Conservation (phyloP, 2,888 invertebrate species). For the Dorcus parallelipipedus region DNA sequence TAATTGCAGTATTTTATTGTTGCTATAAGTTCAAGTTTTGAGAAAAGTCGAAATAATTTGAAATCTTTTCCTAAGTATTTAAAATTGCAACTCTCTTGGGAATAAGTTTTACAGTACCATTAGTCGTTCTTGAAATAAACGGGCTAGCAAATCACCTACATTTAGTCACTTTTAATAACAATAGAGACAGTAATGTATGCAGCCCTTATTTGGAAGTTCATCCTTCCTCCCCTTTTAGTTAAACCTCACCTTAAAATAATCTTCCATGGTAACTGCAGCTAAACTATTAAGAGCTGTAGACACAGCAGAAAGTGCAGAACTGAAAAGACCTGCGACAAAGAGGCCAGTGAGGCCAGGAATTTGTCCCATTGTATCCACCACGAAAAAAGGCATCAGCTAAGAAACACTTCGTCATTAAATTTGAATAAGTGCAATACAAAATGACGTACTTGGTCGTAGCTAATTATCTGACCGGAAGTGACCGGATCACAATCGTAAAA, state of each 20-base stretch:
- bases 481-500: slow-evolving; percentile 79
- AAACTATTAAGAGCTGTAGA: slow-evolving; percentile 85
- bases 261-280: slow-evolving; percentile 84
- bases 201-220: neutral
- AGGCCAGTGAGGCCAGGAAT: slow-evolving; percentile 78
- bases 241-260: slow-evolving; percentile 61
- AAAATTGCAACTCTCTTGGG: no score
- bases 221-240: neutral
- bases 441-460: slow-evolving; percentile 58
- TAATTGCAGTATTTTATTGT: no score
- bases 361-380: slow-evolving; percentile 65
- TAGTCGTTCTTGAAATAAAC: no score
- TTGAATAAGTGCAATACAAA: neutral
- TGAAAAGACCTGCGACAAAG: slow-evolving; percentile 84
- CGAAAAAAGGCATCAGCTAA: slow-evolving; percentile 67
- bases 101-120: no score
- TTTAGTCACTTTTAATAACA: no score
- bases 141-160: no score
- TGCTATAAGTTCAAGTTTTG: no score
- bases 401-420: slow-evolving; percentile 9
- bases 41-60: no score
- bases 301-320: slow-evolving; percentile 83
- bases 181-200: no score
- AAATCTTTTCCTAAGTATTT: no score
- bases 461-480: slow-evolving; percentile 55